These are phyloP conservation scores for Sus cebifrons DNA, from an alignment of 2,797 vertebrate genomes.

Conservation along the genomic window DNA sequence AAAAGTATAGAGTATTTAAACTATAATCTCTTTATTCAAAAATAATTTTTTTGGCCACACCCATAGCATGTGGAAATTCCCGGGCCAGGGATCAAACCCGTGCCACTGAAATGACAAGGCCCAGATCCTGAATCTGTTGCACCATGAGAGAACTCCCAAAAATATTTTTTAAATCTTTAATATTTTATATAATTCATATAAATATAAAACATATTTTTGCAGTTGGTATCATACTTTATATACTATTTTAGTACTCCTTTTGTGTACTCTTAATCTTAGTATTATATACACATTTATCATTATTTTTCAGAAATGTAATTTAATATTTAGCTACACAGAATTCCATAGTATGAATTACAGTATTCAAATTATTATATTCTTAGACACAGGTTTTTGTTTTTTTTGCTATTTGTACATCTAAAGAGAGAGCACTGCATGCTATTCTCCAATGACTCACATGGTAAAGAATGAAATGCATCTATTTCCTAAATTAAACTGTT, in stretches of 20 bases:
- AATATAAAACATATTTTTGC: background rate
- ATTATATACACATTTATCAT: background rate
- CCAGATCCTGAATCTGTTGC: no score
- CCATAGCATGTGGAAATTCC: no score
- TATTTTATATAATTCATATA: background rate
- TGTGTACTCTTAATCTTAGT: background rate
- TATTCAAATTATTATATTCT: background rate
- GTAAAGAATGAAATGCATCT: background rate
- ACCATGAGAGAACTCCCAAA: background rate
- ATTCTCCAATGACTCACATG: background rate
- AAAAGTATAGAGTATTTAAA: background rate
- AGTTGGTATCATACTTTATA: background rate
- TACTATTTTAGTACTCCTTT: background rate
- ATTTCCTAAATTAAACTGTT: background rate
- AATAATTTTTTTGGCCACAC: background rate
- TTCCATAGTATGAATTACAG: background rate
- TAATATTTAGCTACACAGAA: slow-evolving; percentile 18
- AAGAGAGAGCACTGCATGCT: background rate
- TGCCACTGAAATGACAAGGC: no score
- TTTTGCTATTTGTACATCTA: background rate
- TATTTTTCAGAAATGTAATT: background rate
- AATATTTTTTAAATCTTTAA: background rate
- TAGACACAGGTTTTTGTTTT: background rate
- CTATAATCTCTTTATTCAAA: background rate
- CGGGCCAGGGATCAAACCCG: no score